A percentile compares a stretch with the other conserved stretches of the same genome.
These are phyloP conservation scores for Chromoteleia sp. DNA, from an alignment of 2,888 invertebrate genomes.

Conservation along the genomic window DNA sequence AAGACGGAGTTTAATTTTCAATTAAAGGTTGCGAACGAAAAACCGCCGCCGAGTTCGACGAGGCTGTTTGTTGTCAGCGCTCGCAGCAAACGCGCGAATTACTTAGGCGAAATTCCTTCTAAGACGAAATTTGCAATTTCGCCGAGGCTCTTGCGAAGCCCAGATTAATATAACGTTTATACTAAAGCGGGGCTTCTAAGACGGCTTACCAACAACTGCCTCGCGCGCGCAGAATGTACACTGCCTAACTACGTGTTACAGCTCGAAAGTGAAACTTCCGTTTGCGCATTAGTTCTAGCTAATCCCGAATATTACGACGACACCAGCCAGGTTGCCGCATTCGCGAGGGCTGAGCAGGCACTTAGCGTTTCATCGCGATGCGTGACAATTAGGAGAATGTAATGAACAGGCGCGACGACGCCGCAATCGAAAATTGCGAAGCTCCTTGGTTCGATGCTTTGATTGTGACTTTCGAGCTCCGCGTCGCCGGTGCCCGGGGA, in stretches of 20 bases:
- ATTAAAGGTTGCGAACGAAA: conserved; percentile 75
- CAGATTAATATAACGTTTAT: conserved; percentile 83
- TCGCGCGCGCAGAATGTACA: conserved; percentile 60
- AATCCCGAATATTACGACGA: conserved; percentile 81
- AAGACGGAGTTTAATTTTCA: conserved; percentile 83
- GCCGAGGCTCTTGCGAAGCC: conserved; percentile 47
- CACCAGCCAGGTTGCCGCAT: conserved; percentile 64
- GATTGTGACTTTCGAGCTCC: conserved; percentile 38
- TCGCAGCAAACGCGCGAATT: conserved; percentile 48
- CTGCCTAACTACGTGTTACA: conserved; percentile 75
- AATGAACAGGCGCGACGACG: conserved; percentile 57
- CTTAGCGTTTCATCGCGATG: conserved; percentile 66
- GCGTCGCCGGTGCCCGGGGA: background rate
- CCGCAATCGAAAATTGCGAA: conserved; percentile 23
- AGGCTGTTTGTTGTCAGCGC: conserved; percentile 51
- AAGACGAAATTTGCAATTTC: conserved; percentile 57
- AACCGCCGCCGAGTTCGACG: conserved; percentile 45
- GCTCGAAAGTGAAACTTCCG: conserved; percentile 83
- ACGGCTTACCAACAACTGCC: conserved; percentile 81
- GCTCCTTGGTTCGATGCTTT: conserved; percentile 23
- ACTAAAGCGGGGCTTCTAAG: conserved; percentile 81
- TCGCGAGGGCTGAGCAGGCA: conserved; percentile 56
- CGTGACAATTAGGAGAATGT: conserved; percentile 66
- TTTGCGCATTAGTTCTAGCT: conserved; percentile 81
- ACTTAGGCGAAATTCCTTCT: conserved; percentile 46